Conservation (phyloP, 2,888 invertebrate genomes). For the Mystacides longicornis region DNA sequence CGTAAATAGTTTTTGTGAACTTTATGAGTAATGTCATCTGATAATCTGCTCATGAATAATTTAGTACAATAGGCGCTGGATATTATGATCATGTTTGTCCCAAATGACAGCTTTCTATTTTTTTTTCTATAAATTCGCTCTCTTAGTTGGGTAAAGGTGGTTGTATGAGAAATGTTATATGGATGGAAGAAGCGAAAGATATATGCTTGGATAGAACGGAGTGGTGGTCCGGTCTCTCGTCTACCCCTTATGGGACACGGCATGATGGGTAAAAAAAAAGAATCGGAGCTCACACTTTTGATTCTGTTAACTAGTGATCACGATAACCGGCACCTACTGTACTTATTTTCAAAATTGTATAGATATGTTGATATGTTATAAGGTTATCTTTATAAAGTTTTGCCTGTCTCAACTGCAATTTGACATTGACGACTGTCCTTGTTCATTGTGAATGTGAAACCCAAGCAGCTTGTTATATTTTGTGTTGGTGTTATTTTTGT, state of each 20-base stretch:
- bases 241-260: neutral
- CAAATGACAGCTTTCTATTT: no score
- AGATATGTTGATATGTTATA: neutral
- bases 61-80: no score
- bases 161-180: no score
- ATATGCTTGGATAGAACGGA: neutral
- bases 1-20: no score
- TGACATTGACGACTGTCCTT: neutral
- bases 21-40: no score
- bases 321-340: neutral
- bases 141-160: no score
- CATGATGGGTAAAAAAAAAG: neutral
- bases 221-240: neutral
- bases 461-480: no score
- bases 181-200: neutral
- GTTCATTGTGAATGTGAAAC: neutral
- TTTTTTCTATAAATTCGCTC: no score
- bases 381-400: neutral
- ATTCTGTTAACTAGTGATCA: no score
- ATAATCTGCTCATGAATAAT: no score
- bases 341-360: neutral
- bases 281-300: no score
- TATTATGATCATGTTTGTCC: no score
- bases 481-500: slow-evolving; percentile 30
- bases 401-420: neutral